Evolutionary conservation across 2,888 invertebrate genomes (phyloP).

Genomic region (Neoascia interrupta): DNA sequence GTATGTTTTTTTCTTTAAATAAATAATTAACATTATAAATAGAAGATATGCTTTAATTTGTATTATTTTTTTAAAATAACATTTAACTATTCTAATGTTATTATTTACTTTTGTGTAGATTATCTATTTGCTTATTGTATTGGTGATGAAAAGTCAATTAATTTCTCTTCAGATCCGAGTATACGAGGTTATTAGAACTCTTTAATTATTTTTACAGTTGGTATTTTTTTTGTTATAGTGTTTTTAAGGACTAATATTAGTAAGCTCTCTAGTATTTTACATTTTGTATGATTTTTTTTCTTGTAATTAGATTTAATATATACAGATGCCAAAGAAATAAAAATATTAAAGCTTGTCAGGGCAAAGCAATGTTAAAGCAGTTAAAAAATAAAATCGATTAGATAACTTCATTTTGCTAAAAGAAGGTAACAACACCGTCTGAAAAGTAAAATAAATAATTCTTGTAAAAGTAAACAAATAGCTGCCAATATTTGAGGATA

Average conservation of each 20-base stretch:
- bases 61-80: slow-evolving; percentile 21
- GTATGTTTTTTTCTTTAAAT: slow-evolving; percentile 30
- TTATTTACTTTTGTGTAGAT: slow-evolving; percentile 46
- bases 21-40: slow-evolving; percentile 56
- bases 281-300: slow-evolving; percentile 34
- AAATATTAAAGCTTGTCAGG: slow-evolving; percentile 48
- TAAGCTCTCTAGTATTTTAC: slow-evolving; percentile 63
- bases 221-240: not conserved
- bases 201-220: slow-evolving; percentile 20
- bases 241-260: slow-evolving; percentile 44
- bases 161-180: slow-evolving; percentile 12
- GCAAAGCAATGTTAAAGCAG: slow-evolving; percentile 38
- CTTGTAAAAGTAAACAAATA: too few species aligned
- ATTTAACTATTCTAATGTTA: slow-evolving; percentile 17
- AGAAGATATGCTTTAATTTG: slow-evolving; percentile 57
- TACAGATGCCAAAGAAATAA: too few species aligned
- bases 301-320: slow-evolving; percentile 5
- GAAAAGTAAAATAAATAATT: not conserved
- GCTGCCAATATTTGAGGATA: too few species aligned
- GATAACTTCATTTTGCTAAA: slow-evolving; percentile 34
- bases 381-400: slow-evolving; percentile 50
- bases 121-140: slow-evolving; percentile 64
- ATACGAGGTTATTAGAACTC: slow-evolving; percentile 7
- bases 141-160: slow-evolving; percentile 33
- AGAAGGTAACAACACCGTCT: slow-evolving; percentile 49